Evolutionary conservation across 2,888 invertebrate genomes (phyloP).

Genomic region (Ellobium chinense): DNA sequence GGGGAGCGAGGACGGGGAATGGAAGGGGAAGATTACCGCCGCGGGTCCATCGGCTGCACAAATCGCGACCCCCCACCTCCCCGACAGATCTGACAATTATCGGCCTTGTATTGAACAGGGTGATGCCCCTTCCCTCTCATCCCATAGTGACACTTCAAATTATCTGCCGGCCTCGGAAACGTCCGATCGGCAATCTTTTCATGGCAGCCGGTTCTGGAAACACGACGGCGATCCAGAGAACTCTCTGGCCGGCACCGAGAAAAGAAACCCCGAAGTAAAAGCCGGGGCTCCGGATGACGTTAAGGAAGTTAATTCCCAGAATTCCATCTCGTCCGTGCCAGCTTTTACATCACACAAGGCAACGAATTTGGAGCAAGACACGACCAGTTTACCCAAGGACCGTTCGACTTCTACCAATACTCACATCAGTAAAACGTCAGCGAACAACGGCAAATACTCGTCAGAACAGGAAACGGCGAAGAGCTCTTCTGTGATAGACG

Average conservation of each 20-base stretch:
- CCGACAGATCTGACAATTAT: conserved; percentile 4
- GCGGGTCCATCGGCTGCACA: conserved; percentile 1
- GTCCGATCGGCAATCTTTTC: conserved; percentile 10
- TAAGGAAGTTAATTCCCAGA: background rate
- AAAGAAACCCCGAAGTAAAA: background rate
- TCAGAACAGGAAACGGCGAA: background rate
- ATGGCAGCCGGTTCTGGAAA: background rate
- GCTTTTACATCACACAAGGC: background rate
- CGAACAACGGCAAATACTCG: background rate
- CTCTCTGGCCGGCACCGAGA: background rate
- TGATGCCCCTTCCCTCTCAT: background rate
- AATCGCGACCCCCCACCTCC: background rate
- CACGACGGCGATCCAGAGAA: background rate
- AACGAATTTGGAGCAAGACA: background rate
- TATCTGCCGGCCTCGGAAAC: background rate
- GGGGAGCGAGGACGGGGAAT: background rate
- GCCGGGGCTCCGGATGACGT: background rate
- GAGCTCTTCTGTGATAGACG: background rate
- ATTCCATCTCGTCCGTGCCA: background rate
- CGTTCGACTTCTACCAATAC: background rate
- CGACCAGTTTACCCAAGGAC: background rate
- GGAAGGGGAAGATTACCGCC: background rate
- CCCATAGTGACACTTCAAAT: conserved; percentile 23
- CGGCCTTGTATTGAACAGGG: background rate
- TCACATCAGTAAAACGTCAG: background rate